These are phyloP conservation scores for Limnephilus marmoratus DNA, from an alignment of 2,888 invertebrate species.

Conservation along the genomic window DNA sequence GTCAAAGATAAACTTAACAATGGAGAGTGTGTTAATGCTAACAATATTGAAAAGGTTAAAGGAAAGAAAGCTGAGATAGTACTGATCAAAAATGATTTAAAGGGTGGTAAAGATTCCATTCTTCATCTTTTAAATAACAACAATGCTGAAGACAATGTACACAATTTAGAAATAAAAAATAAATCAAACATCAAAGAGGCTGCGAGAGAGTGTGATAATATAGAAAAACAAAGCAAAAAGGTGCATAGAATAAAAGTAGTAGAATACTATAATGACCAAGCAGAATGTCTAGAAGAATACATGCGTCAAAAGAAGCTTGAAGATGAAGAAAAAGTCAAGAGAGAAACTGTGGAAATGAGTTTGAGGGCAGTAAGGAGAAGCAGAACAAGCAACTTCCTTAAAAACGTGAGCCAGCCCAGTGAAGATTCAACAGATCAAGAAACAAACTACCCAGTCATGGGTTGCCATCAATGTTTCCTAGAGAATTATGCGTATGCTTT, in stretches of 20 bases:
- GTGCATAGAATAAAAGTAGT: conserved; percentile 68
- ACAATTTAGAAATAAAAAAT: not conserved
- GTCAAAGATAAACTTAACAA: conserved; percentile 10
- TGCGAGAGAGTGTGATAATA: not conserved
- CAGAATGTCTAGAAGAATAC: conserved; percentile 78
- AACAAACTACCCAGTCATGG: conserved; percentile 70
- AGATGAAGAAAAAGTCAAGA: conserved; percentile 70
- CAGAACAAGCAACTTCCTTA: conserved; percentile 72
- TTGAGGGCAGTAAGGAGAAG: conserved; percentile 71
- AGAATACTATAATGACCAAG: conserved; percentile 82
- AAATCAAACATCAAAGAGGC: conserved; percentile 4
- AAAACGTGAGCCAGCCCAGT: conserved; percentile 72
- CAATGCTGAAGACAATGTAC: conserved; percentile 34
- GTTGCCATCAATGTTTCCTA: conserved; percentile 76
- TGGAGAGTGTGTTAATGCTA: conserved; percentile 23
- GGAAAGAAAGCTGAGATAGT: not conserved
- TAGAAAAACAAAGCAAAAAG: conserved; percentile 56
- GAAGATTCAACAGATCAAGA: conserved; percentile 75
- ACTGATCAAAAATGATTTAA: conserved; percentile 31
- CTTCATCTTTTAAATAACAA: conserved; percentile 58
- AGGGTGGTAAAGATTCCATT: conserved; percentile 29
- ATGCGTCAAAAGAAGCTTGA: conserved; percentile 72
- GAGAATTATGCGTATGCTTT: conserved; percentile 76
- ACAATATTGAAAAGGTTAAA: not conserved
- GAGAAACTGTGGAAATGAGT: conserved; percentile 70